phyloP scores from a whole-genome alignment of 2,797 vertebrate genomes.

The Dendrocincla fuliginosa region DNA sequence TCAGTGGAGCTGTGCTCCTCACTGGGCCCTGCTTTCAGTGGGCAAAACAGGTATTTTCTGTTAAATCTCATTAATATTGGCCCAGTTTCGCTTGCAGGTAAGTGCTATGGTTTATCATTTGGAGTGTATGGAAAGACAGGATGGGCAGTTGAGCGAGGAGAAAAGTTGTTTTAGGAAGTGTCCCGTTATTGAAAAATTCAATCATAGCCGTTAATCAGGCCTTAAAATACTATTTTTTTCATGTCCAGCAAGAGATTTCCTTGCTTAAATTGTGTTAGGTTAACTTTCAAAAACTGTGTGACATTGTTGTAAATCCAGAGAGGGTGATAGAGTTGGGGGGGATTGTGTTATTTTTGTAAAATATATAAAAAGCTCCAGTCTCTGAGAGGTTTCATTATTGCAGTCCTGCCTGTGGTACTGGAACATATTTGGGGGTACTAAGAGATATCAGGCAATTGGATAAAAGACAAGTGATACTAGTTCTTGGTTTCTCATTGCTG shows the following conservation, averaged over 20 bases:
- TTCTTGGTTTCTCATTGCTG: background rate
- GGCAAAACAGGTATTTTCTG: background rate
- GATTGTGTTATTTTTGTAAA: background rate
- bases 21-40: background rate
- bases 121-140: background rate
- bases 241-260: background rate
- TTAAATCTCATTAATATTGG: background rate
- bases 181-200: background rate
- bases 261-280: background rate
- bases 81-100: background rate
- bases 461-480: background rate
- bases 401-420: background rate
- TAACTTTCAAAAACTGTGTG: background rate
- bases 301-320: accelerated
- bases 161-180: background rate
- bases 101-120: background rate
- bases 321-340: accelerated
- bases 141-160: background rate
- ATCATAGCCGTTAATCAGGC: background rate
- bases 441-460: background rate
- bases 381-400: background rate
- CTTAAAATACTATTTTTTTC: background rate
- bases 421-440: background rate
- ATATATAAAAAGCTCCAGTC: background rate
- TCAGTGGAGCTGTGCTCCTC: background rate